Evolutionary conservation across 2,888 invertebrate genomes (phyloP).

Genomic region (Tinea semifulvella): DNA sequence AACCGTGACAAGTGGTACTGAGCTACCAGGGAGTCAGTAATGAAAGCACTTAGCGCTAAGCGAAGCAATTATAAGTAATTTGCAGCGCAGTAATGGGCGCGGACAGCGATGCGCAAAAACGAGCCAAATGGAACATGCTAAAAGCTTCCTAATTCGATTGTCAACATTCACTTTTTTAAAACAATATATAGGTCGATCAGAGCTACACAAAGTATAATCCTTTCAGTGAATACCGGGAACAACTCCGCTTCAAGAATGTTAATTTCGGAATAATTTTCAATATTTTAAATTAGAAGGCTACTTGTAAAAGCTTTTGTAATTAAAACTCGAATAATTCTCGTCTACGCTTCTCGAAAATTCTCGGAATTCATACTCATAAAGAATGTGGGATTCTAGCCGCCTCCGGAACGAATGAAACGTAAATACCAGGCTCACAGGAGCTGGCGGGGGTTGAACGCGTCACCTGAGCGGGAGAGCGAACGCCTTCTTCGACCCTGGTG

Average conservation of each 20-base stretch:
- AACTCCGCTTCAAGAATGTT: background rate
- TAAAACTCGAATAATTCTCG: conserved; percentile 44
- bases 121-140: conserved; percentile 56
- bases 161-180: conserved; percentile 50
- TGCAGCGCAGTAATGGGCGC: conserved; percentile 58
- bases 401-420: conserved; percentile 41
- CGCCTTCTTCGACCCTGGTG: conserved; percentile 66
- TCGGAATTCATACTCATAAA: conserved; percentile 56
- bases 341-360: conserved; percentile 32
- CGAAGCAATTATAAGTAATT: conserved; percentile 67
- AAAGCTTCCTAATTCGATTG: conserved; percentile 65
- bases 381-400: conserved; percentile 45
- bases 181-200: conserved; percentile 15
- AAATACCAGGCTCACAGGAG: conserved; percentile 46
- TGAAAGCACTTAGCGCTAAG: conserved; percentile 66
- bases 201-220: background rate
- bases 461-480: conserved; percentile 47
- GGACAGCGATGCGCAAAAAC: conserved; percentile 65
- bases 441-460: conserved; percentile 49
- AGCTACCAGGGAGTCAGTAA: conserved; percentile 41
- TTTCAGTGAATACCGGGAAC: background rate
- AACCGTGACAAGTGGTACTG: conserved; percentile 42
- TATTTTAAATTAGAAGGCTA: conserved; percentile 26
- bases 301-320: conserved; percentile 46
- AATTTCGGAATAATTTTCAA: conserved; percentile 4